Evolutionary conservation across 2,888 invertebrate genomes (phyloP).

Genomic region (Helleia helle): DNA sequence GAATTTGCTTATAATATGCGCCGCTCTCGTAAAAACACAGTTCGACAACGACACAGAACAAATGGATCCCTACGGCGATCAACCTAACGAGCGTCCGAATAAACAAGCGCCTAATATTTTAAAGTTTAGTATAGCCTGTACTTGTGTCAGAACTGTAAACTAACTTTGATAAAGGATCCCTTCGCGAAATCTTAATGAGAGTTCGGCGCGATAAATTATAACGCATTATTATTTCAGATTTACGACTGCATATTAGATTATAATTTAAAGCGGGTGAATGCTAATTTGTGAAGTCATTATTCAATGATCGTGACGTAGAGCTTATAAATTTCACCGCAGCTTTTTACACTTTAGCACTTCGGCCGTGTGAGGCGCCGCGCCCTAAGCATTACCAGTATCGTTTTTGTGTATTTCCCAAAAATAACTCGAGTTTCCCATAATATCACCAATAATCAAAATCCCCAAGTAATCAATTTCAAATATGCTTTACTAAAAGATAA

Average conservation of each 20-base stretch:
- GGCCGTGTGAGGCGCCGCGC: constrained; percentile 55
- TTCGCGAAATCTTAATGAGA: constrained; percentile 24
- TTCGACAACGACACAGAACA: constrained; percentile 61
- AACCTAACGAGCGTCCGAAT: constrained; percentile 68
- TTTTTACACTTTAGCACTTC: constrained; percentile 73
- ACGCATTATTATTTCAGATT: constrained; percentile 26
- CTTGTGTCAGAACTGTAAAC: constrained; percentile 20
- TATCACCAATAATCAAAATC: no score
- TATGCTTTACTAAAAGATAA: no score
- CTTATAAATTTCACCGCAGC: constrained; percentile 66
- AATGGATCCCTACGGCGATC: constrained; percentile 69
- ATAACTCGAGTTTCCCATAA: no score
- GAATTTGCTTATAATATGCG: constrained; percentile 64
- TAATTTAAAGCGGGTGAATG: constrained; percentile 44
- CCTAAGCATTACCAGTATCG: no score
- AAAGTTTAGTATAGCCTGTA: constrained; percentile 34
- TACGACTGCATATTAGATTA: constrained; percentile 26
- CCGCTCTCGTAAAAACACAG: constrained; percentile 62
- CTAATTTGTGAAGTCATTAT: constrained; percentile 61
- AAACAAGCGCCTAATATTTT: constrained; percentile 57
- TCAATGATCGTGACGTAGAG: constrained; percentile 66
- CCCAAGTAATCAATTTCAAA: no score
- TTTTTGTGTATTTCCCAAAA: no score
- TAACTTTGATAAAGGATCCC: constrained; percentile 22
- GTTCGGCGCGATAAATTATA: constrained; percentile 25